Conservation (phyloP, 2,797 vertebrate species). For the Carcharodon carcharias region DNA sequence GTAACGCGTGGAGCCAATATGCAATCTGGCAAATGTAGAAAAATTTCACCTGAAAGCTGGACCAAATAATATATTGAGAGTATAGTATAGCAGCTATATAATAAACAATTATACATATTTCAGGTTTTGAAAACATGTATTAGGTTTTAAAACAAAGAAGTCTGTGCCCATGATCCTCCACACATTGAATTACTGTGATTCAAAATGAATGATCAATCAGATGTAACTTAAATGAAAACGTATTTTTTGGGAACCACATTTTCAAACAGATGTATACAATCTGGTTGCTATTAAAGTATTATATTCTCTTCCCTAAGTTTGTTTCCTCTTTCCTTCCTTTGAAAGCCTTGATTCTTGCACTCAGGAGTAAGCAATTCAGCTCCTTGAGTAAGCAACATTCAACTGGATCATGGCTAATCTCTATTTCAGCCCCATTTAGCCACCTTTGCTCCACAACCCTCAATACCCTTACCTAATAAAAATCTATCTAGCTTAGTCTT, state of each 20-base stretch:
- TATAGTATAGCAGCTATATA: conserved; percentile 39
- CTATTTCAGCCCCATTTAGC: not conserved
- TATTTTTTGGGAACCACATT: not conserved
- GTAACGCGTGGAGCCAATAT: conserved; percentile 75
- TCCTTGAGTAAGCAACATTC: not conserved
- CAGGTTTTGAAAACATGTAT: not conserved
- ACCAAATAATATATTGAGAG: conserved; percentile 35
- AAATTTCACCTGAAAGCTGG: conserved; percentile 79
- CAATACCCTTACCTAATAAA: not conserved
- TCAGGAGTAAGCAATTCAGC: not conserved
- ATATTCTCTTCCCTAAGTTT: not conserved
- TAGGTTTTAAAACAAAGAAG: not conserved
- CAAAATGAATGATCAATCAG: not conserved
- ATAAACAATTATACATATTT: conserved; percentile 23
- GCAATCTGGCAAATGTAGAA: conserved; percentile 83
- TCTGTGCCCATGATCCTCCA: not conserved
- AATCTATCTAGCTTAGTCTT: not conserved
- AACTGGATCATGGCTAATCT: not conserved
- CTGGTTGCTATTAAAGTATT: not conserved
- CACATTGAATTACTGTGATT: not conserved
- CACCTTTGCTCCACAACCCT: not conserved
- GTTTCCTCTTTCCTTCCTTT: not conserved
- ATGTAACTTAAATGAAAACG: not conserved
- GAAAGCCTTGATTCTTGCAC: not conserved
- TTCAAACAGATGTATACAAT: not conserved